Evolutionary conservation across 1,140 invertebrate genomes (phyloP).

Genomic region (Zaprionus vittiger): DNA sequence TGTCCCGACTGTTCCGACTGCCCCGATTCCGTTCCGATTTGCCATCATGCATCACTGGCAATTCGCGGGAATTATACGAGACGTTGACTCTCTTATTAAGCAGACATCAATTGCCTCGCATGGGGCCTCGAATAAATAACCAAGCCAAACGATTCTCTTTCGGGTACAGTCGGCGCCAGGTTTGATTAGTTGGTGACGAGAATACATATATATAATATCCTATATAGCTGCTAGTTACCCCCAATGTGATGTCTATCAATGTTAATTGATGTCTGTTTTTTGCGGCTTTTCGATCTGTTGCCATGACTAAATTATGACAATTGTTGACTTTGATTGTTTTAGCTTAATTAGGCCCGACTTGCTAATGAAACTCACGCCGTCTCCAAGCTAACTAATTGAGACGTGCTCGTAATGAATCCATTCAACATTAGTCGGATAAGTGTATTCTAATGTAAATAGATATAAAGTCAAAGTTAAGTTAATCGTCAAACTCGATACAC

Average conservation of each 20-base stretch:
- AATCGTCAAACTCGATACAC: background rate
- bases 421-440: background rate
- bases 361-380: constrained; percentile 76
- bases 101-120: constrained; percentile 75
- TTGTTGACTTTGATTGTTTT: constrained; percentile 77
- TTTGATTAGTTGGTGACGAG: constrained; percentile 26
- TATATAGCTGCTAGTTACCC: constrained; percentile 69
- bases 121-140: constrained; percentile 68
- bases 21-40: constrained; percentile 33
- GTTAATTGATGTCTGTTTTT: constrained; percentile 57
- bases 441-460: background rate
- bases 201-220: background rate
- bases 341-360: constrained; percentile 71
- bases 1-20: constrained; percentile 31
- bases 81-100: constrained; percentile 82
- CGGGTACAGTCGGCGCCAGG: constrained; percentile 70
- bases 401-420: background rate
- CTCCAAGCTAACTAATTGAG: constrained; percentile 13
- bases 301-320: constrained; percentile 73
- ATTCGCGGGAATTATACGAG: constrained; percentile 79
- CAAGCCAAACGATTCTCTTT: constrained; percentile 27
- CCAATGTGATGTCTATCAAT: constrained; percentile 57
- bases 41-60: constrained; percentile 64
- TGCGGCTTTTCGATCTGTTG: constrained; percentile 45
- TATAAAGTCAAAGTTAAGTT: background rate